A percentile compares a stretch with the other conserved stretches of the same genome.
Conservation (phyloP, 23 tunicate species). For the Ciona savignyi region DNA sequence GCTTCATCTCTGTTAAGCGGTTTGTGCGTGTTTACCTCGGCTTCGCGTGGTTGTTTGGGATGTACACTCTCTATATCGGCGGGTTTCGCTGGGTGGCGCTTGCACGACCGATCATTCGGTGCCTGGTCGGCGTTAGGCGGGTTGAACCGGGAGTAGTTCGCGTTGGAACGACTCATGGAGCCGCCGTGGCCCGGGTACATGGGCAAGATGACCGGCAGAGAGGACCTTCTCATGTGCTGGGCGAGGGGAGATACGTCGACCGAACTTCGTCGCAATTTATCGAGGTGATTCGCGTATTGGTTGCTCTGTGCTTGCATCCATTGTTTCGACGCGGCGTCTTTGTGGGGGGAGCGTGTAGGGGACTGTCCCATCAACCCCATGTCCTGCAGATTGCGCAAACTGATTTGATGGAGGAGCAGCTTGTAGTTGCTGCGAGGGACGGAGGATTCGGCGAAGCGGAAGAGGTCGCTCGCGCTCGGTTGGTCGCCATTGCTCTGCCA, state of each 20-base stretch:
- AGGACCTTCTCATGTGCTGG: not conserved
- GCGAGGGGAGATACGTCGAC: not conserved
- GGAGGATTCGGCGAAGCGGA: slow-evolving; percentile 15
- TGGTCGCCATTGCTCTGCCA: not conserved
- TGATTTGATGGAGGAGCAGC: slow-evolving; percentile 68
- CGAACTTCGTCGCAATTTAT: not conserved
- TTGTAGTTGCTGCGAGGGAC: slow-evolving; percentile 87
- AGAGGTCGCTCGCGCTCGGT: not conserved
- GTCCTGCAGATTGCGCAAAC: slow-evolving; percentile 77
- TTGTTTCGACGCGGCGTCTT: not conserved
- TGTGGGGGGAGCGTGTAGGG: not conserved
- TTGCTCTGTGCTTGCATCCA: not conserved
- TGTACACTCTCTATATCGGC: not conserved
- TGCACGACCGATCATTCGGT: not conserved
- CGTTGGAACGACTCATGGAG: not conserved
- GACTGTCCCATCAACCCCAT: slow-evolving; percentile 21
- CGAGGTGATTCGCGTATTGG: not conserved
- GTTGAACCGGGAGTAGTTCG: not conserved
- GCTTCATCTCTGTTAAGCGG: no score
- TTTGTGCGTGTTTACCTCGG: not conserved
- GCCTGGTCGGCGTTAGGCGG: not conserved
- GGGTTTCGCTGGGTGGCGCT: not conserved
- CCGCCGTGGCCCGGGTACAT: not conserved
- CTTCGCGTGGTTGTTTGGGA: not conserved
- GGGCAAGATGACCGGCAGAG: not conserved